Percentiles rank a stretch among this genome's conserved stretches.
phyloP scores from a whole-genome alignment of 1,140 invertebrate species.

The Hyposmocoma kahamanoa region DNA sequence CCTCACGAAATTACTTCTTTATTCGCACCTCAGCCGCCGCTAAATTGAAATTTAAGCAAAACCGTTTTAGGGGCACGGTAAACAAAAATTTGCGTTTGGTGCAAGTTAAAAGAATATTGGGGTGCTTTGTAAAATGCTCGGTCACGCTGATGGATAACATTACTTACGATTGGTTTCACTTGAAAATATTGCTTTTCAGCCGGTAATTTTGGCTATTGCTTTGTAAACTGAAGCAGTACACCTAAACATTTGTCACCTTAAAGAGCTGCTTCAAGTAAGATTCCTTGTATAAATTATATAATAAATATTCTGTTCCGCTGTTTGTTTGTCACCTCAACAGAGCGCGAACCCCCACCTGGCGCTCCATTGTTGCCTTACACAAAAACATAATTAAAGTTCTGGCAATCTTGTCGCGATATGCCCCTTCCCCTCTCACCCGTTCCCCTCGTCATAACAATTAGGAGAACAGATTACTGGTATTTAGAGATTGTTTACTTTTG shows the following conservation, averaged over 20 bases:
- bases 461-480: slow-evolving; percentile 37
- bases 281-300: no score
- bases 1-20: slow-evolving; percentile 31
- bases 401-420: slow-evolving; percentile 17
- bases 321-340: no score
- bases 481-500: no score
- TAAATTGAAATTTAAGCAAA: slow-evolving; percentile 51
- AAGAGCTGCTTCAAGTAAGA: no score
- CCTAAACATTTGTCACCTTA: no score
- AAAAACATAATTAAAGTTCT: slow-evolving; percentile 55
- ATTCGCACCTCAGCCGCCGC: slow-evolving; percentile 34
- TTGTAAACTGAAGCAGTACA: no score
- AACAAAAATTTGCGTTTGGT: slow-evolving; percentile 26
- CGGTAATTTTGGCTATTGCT: no score
- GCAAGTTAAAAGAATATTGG: slow-evolving; percentile 8
- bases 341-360: slow-evolving; percentile 3
- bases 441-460: slow-evolving; percentile 23
- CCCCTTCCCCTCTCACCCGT: background rate
- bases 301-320: no score
- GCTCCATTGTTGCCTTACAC: slow-evolving; percentile 20
- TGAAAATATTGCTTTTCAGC: no score
- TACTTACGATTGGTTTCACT: no score
- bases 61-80: slow-evolving; percentile 36
- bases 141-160: no score
- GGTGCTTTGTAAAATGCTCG: background rate